A percentile compares a stretch with the other conserved stretches of the same genome.
Evolutionary conservation across 2,797 vertebrate species (phyloP).

Genomic region (Sylvia borin): DNA sequence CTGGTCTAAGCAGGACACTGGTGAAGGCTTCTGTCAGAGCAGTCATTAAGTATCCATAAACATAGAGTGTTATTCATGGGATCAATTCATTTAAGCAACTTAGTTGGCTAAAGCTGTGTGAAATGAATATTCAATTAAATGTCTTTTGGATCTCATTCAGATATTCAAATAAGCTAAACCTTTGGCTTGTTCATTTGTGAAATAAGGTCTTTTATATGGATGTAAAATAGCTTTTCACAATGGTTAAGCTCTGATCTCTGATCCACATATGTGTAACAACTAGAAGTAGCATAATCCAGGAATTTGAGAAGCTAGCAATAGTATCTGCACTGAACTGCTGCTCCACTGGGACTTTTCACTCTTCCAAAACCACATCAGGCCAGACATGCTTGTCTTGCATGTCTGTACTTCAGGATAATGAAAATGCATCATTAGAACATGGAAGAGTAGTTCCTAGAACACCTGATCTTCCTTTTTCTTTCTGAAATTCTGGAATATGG

Average conservation of each 20-base stretch:
- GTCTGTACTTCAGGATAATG: conserved; percentile 45
- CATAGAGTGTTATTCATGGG: background rate
- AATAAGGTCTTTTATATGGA: conserved; percentile 57
- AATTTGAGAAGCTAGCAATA: conserved; percentile 16
- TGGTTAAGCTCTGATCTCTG: conserved; percentile 49
- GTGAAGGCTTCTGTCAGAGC: background rate
- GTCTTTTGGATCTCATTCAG: conserved; percentile 40
- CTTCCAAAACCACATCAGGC: conserved; percentile 15
- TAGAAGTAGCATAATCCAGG: conserved; percentile 24
- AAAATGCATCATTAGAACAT: background rate
- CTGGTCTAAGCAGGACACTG: background rate
- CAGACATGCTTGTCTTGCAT: background rate
- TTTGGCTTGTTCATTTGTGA: conserved; percentile 64
- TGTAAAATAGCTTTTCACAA: conserved; percentile 52
- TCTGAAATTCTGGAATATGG: background rate
- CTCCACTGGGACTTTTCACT: conserved; percentile 3
- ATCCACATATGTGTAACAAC: conserved; percentile 38
- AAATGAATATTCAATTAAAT: conserved; percentile 59
- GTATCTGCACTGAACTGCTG: background rate
- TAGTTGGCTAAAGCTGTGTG: background rate
- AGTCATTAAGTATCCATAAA: background rate
- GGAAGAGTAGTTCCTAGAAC: background rate
- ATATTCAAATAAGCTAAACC: conserved; percentile 58
- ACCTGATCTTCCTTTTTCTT: background rate
- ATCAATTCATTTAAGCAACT: conserved; percentile 30